These are phyloP conservation scores for Adelges cooleyi DNA, from an alignment of 1,140 invertebrate genomes.

Conservation along the genomic window DNA sequence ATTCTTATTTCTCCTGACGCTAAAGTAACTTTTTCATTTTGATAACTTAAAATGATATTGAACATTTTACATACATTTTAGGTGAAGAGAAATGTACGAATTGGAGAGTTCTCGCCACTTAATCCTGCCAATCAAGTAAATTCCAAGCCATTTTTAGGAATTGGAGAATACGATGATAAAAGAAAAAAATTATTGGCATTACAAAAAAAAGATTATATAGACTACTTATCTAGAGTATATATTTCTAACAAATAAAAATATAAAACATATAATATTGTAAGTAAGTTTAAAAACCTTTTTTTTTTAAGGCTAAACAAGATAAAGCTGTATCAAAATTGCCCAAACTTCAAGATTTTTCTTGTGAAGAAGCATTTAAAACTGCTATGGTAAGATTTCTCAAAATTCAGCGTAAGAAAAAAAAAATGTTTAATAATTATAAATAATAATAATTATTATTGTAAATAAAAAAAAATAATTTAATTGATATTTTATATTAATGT, in stretches of 20 bases:
- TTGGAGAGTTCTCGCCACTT: conserved; percentile 28
- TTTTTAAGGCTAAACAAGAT: neutral
- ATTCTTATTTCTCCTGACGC: too few relatives aligned
- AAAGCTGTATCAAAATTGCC: neutral
- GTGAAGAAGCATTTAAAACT: conserved; percentile 15
- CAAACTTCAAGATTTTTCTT: neutral
- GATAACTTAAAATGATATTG: too few relatives aligned
- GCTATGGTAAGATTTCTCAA: too few relatives aligned
- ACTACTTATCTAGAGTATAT: conserved; percentile 27
- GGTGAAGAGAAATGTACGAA: conserved; percentile 24
- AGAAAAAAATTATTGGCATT: conserved; percentile 10
- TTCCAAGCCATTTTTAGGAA: conserved; percentile 14
- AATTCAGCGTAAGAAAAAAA: too few relatives aligned
- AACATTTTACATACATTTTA: neutral
- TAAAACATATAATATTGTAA: neutral
- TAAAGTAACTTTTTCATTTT: too few relatives aligned
- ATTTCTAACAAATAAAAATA: neutral
- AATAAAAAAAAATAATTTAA: too few relatives aligned
- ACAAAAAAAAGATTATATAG: conserved; percentile 18
- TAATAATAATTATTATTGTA: too few relatives aligned
- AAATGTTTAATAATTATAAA: too few relatives aligned
- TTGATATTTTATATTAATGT: too few relatives aligned
- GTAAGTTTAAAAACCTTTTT: neutral
- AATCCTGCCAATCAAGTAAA: conserved; percentile 27
- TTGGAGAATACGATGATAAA: conserved; percentile 27